Percentiles rank a stretch among this genome's conserved stretches.
phyloP scores from a whole-genome alignment of 2,797 vertebrate species.

The Chaunax sp. region DNA sequence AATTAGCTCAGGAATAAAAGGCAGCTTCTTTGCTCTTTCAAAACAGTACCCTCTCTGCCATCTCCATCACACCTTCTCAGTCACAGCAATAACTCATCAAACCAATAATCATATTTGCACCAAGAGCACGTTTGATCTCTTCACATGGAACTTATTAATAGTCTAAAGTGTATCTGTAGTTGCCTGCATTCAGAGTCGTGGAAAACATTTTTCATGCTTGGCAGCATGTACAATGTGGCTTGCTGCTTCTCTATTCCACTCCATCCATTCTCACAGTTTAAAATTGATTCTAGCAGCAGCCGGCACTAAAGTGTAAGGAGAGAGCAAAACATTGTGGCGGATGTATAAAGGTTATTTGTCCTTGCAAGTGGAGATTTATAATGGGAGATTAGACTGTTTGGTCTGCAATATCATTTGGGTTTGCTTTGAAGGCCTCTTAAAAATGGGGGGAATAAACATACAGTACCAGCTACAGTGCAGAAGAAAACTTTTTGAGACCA shows the following conservation, averaged over 20 bases:
- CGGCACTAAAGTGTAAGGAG: conserved; percentile 61
- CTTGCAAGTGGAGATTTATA: conserved; percentile 57
- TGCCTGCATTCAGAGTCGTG: conserved; percentile 50
- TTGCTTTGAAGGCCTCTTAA: conserved; percentile 43
- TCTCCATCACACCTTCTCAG: conserved; percentile 22
- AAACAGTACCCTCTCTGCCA: conserved; percentile 14
- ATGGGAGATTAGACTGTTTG: conserved; percentile 53
- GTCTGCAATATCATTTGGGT: conserved; percentile 38
- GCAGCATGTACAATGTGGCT: conserved; percentile 58
- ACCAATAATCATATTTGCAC: conserved; percentile 50
- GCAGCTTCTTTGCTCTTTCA: conserved; percentile 14
- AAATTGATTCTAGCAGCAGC: conserved; percentile 71
- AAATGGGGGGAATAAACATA: conserved; percentile 3
- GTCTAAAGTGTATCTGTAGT: conserved; percentile 61
- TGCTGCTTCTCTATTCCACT: conserved; percentile 64
- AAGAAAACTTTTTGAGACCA: conserved; percentile 12
- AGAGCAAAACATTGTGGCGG: conserved; percentile 61
- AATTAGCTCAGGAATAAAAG: conserved; percentile 1
- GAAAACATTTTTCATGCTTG: conserved; percentile 73
- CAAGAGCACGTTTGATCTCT: conserved; percentile 60
- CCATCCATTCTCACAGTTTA: conserved; percentile 60
- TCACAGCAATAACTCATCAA: conserved; percentile 46
- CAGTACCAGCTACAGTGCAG: neutral
- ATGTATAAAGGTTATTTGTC: conserved; percentile 64
- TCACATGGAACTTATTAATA: conserved; percentile 72